A percentile compares a stretch with the other conserved stretches of the same genome.
phyloP scores from a whole-genome alignment of 2,797 vertebrate genomes.

The Heliangelus exortis region DNA sequence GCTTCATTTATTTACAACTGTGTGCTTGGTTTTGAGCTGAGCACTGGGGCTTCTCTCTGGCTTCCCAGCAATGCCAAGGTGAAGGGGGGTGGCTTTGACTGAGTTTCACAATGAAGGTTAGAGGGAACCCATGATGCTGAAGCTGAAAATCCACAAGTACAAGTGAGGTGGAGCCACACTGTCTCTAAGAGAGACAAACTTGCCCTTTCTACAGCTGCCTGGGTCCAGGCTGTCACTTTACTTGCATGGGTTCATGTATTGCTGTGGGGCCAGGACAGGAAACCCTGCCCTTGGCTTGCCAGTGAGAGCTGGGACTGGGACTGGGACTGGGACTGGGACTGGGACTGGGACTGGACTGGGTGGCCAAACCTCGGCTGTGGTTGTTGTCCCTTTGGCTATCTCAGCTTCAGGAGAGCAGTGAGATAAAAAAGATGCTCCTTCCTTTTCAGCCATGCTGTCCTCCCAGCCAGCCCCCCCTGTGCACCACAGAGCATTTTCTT shows the following conservation, averaged over 20 bases:
- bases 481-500: not conserved
- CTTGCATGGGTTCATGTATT: not conserved
- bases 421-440: not conserved
- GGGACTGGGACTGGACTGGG: too few relatives aligned
- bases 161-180: rapidly evolving
- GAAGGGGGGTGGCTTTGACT: rapidly evolving
- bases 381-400: not conserved
- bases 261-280: not conserved
- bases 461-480: rapidly evolving
- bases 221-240: rapidly evolving
- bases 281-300: rapidly evolving
- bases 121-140: not conserved
- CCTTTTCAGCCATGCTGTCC: not conserved
- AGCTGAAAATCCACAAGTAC: not conserved
- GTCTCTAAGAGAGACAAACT: not conserved
- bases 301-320: rapidly evolving
- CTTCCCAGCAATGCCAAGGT: not conserved
- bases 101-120: not conserved
- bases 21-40: not conserved
- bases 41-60: rapidly evolving
- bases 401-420: not conserved
- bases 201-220: not conserved
- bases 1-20: not conserved
- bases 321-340: not conserved
- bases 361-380: not conserved